Base-by-base conservation (phyloP, 2,888 invertebrate species). In the Prenolepis imparis region DNA sequence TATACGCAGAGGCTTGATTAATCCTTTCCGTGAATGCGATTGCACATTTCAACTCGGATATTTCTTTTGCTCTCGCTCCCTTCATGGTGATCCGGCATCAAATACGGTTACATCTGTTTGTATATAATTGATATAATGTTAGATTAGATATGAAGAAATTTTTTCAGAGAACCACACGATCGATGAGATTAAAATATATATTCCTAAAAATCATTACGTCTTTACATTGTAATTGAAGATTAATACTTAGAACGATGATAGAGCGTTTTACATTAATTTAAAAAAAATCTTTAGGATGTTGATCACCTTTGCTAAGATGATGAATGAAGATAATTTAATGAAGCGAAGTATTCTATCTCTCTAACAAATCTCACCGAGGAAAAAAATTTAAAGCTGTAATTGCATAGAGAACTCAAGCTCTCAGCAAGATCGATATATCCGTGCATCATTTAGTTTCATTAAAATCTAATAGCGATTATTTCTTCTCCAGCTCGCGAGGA, bases 401-500 rank as follows among this genome's bases (percentile, higher is more conserved):
- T 67, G 55, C 55, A 28, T 55, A 18, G 39, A 18, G 39, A 21
- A 39, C 52, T 66, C n/a, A 24, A 52, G 15, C 24, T 52, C 36
- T 52, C 24, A 39, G 18, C 55, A 12, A 55, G 28, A 11, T 67
- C 55, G 28, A 55, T 52, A 52, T 52, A 52, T 39, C 28, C 55
- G 66, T 11, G 52, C 28, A 39, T 77, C 39, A 77, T 77, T 77
- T 55, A 39, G n/a, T 77, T 77, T 67, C 55, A 67, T 77, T 77
- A 66, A 41, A 41, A 55, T 12, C 66, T 15, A 77, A 77, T 63
- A 48, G 24, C 39, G 32, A 74, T 74, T 44, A 61, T 48, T 52
- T 41, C 52, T 55, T 75, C 36, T 36, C 36, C 36, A 11, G 24
- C 52, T 48, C n/a, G 21, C 41, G 18, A 32, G 12, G 44, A 75